phyloP scores from a whole-genome alignment of 2,113 vertebrate species.

The Leptocoma aspasia region DNA sequence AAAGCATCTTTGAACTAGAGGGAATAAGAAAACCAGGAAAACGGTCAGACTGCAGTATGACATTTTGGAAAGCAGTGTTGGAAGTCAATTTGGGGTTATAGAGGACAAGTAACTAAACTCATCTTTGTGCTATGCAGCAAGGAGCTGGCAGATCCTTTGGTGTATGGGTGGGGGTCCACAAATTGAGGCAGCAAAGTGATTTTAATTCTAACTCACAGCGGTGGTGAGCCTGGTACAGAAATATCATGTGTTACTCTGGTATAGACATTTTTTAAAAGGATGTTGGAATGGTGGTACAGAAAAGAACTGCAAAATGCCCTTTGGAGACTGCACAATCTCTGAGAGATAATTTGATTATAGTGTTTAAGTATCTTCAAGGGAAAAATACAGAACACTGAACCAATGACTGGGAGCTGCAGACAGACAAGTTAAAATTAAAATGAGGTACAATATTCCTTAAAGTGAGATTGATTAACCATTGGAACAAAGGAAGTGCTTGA shows the following conservation, averaged over 20 bases:
- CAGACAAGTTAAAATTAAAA: constrained; percentile 55
- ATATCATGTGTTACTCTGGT: neutral
- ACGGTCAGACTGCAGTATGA: neutral
- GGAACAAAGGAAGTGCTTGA: constrained; percentile 44
- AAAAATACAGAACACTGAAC: constrained; percentile 38
- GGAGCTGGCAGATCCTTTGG: neutral
- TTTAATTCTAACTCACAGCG: neutral
- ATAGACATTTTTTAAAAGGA: neutral
- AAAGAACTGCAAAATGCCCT: neutral
- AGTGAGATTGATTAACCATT: constrained; percentile 58
- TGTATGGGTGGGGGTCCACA: neutral
- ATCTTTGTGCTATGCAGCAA: neutral
- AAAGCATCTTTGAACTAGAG: neutral
- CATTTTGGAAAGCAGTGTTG: neutral
- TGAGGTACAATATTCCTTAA: constrained; percentile 43
- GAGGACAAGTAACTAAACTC: neutral
- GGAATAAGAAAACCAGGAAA: neutral
- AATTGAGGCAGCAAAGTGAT: neutral
- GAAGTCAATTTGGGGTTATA: neutral
- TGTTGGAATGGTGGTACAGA: neutral
- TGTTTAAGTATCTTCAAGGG: constrained; percentile 46
- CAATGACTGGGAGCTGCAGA: constrained; percentile 4
- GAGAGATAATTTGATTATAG: constrained; percentile 48
- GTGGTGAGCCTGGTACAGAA: neutral
- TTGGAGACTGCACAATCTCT: neutral